Base-by-base conservation (phyloP, 2,797 vertebrate genomes). In the Lagorchestes hirsutus region DNA sequence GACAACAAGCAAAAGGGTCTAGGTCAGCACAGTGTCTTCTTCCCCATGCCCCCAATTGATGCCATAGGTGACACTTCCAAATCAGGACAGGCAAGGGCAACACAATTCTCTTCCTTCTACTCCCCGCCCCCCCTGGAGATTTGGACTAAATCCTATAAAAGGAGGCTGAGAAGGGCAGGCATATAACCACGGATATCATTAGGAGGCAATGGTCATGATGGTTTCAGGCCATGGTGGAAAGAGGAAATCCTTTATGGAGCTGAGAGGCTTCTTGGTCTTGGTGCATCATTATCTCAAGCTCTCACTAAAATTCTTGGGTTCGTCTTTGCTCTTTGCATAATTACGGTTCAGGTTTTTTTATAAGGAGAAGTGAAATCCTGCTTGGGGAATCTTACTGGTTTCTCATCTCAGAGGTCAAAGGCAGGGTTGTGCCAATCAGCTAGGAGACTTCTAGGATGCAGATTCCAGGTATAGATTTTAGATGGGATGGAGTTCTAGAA, bases 121-220 rank as follows among this genome's bases (percentile, higher is more conserved):
- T 0, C 0, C 5, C 0, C 0, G 2, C 18, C 24, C 9, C 22
- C 6, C 40, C 0, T 0, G 50, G 9, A 87, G 74, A 87, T 40
- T 28, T 82, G 40, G 74, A 11, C 18, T 18, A 82, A 74, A 82
- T 22, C 9, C 3, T 3, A 0, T 87, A 87, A 87, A 87, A 50
- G 24, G 50, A 87, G 24, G 12, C 9, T 46, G 40, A 27, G 74
- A 87, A 87, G 40, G 74, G 18, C n/a, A 40, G 18, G 0, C 18
- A 22, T 82, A 10, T 22, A 82, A 24, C n/a, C 74, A 87, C 4
- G 22, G 22, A 27, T 87, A 50, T 28, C 22, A 87, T 12, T 50
- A 50, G 40, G 40, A 46, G 50, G 40, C 74, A 27, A 27, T 87
- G 22, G 40, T 87, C 22, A 46, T 28, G 3, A 87, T 87, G 24